Percentiles rank a stretch among this genome's conserved stretches.
Conservation (phyloP, 2,797 vertebrate species). For the Danio jaintianensis region DNA sequence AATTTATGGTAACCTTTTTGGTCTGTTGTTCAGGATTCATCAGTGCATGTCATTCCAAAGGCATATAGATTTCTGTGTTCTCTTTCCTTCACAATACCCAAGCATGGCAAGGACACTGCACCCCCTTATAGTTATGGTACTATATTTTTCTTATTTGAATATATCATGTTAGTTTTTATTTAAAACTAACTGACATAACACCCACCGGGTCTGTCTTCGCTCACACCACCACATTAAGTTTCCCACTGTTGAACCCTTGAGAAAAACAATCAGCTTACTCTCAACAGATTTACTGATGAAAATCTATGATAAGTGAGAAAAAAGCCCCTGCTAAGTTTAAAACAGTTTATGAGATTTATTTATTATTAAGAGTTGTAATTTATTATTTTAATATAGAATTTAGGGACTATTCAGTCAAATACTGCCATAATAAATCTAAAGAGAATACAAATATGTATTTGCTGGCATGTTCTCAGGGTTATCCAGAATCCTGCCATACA, state of each 20-base stretch:
- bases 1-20: not conserved
- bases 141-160: not conserved
- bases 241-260: not conserved
- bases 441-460: conserved; percentile 1
- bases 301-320: conserved; percentile 1
- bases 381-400: conserved; percentile 16
- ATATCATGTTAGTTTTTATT: not conserved
- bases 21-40: not conserved
- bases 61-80: not conserved
- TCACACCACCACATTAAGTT: not conserved
- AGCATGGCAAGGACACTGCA: not conserved
- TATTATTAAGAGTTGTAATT: conserved; percentile 20
- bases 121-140: not conserved
- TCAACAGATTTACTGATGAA: not conserved
- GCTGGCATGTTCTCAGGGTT: not conserved
- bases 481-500: not conserved
- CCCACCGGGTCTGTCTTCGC: not conserved
- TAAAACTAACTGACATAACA: not conserved
- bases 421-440: not conserved
- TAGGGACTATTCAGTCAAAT: conserved; percentile 8
- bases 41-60: not conserved
- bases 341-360: conserved; percentile 7
- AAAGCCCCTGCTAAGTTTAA: not conserved
- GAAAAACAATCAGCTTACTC: conserved; percentile 2
- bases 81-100: not conserved